phyloP scores from a whole-genome alignment of 1,140 invertebrate species.

The Patella vulgata region DNA sequence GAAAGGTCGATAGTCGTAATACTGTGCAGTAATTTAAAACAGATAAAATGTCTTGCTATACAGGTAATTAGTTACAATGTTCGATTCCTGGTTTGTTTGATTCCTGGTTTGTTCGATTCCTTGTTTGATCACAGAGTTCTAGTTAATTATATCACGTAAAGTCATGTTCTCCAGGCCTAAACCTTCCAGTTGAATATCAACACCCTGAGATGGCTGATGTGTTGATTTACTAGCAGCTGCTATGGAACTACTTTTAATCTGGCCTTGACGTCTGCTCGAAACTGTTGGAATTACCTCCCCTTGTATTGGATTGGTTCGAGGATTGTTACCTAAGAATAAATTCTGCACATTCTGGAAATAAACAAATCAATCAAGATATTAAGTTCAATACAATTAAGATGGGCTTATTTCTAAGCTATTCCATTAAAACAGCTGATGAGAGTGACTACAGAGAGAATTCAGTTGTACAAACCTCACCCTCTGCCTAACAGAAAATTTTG shows the following conservation, averaged over 20 bases:
- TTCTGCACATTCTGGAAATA: constrained; percentile 38
- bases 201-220: background rate
- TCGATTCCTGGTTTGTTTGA: too few relatives aligned
- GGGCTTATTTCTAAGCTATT: background rate
- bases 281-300: constrained; percentile 13
- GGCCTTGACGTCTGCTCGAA: constrained; percentile 20
- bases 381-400: background rate
- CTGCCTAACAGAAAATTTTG: background rate
- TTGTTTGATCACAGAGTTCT: too few relatives aligned
- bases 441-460: background rate
- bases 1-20: too few relatives aligned
- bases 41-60: too few relatives aligned
- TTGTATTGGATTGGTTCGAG: constrained; percentile 23
- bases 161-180: constrained; percentile 7
- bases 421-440: background rate
- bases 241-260: background rate
- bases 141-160: background rate
- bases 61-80: too few relatives aligned
- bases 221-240: background rate
- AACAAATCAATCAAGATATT: constrained; percentile 2
- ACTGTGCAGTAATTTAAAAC: too few relatives aligned
- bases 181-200: background rate
- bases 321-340: constrained; percentile 53
- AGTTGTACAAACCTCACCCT: background rate
- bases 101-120: too few relatives aligned